Conservation (phyloP, 2,888 invertebrate genomes). For the Calephelis perditalis region DNA sequence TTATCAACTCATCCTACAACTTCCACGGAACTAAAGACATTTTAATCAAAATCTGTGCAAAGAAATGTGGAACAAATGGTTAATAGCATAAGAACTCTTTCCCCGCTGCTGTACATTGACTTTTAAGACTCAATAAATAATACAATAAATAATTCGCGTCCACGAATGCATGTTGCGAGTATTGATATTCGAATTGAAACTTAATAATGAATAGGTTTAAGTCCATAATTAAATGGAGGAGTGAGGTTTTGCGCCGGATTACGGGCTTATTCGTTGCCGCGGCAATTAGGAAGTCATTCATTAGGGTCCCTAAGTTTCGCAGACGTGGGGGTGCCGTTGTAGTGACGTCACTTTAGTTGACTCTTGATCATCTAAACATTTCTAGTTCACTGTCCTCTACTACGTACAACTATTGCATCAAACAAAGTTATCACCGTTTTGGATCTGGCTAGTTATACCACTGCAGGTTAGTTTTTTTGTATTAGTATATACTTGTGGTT, state of each 20-base stretch:
- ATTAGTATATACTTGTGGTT: too few relatives aligned
- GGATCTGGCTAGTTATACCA: too few relatives aligned
- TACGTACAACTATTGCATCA: background rate
- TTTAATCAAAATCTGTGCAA: constrained; percentile 19
- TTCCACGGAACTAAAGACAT: constrained; percentile 2
- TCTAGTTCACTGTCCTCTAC: constrained; percentile 41
- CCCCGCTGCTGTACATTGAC: constrained; percentile 34
- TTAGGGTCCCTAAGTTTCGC: constrained; percentile 77
- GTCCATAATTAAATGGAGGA: constrained; percentile 65
- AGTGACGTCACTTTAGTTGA: constrained; percentile 63
- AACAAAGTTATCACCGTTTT: too few relatives aligned
- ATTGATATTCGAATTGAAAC: constrained; percentile 65
- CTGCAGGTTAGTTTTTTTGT: too few relatives aligned
- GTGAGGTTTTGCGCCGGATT: constrained; percentile 61
- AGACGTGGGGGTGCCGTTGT: constrained; percentile 71
- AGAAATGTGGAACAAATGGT: constrained; percentile 37
- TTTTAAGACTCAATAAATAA: constrained; percentile 44
- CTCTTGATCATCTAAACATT: constrained; percentile 34
- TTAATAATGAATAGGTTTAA: constrained; percentile 62
- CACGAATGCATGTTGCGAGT: constrained; percentile 57
- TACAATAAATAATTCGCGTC: constrained; percentile 46
- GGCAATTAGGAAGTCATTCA: constrained; percentile 78
- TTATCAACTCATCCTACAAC: constrained; percentile 62
- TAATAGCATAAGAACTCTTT: constrained; percentile 46
- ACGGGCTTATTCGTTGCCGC: constrained; percentile 67